Evolutionary conservation across 2,113 vertebrate species (phyloP), one percentile per base, ranked within the genome.

Genomic region (Oreotrochilus melanogaster): DNA sequence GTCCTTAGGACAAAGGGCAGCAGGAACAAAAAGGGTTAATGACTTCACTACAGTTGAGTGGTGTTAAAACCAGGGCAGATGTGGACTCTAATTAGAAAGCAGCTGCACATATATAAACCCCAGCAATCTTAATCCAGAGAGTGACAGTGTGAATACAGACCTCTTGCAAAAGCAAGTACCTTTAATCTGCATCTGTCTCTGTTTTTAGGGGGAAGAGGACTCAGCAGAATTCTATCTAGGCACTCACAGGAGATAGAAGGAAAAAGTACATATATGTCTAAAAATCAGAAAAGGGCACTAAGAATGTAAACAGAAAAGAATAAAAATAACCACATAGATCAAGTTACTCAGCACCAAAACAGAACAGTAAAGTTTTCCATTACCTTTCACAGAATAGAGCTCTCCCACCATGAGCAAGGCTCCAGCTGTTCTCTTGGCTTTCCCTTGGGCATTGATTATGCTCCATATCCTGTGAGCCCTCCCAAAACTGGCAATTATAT

Each of bases 301-400:
- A 96, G 78, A 96, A 97, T 96, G 87, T 96, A 98, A 98, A 97
- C 92, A 95, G 60, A 76, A 95, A 78, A 90, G 86, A 97, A 95
- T 84, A 94, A 96, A 97, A 97, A 96, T 92, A 96, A 85, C 74
- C 76, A 92, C 89, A 94, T 66, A 97, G 95, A 96, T 96, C 94
- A 81, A 73, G 88, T 96, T 97, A 93, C 96, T 97, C 89, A 92
- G 74, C 82, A 95, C 91, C 61, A 74, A 91, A 97, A 97, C 95
- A 95, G 51, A 97, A 89, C 93, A 96, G 62, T 95, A 86, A 96
- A 95, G 85, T 92, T 97, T 98, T 97, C 96, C 88, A 89, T 93
- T 96, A 95, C 83, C 66, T 94, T 97, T 96, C 74, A 95, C 64
- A 89, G 76, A 95, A 95, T 33, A 83, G 76, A 95, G 89, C 86